Base-by-base conservation (phyloP, 2,113 vertebrate species). In the Scomber japonicus region DNA sequence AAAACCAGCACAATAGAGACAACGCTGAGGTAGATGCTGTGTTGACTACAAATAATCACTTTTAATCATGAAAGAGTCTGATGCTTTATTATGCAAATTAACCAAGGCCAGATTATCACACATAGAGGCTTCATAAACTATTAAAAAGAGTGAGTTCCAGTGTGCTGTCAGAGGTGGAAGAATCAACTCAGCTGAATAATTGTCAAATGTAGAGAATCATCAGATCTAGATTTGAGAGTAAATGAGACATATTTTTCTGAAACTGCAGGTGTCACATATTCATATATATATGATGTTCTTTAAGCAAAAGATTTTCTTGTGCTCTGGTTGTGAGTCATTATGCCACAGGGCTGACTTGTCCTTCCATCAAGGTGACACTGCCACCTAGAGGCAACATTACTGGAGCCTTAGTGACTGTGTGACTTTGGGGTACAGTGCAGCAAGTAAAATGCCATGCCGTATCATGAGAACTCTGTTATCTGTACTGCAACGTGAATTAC, bases 371-470 rank as follows among this genome's bases (percentile, higher is more conserved):
- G 53, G 45, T 51, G 55, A 89, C 78, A 2, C 85, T 89, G 90
- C 91, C 92, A 84, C 82, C 92, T 92, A 89, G 78, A 91, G 92
- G 88, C 21, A 17, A 17, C n/a, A 45, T 15, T 11, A 6, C 4
- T 17, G 13, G 24, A 24, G 15, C 69, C 54, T 40, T 17, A 11
- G 50, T 27, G 19, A 11, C 9, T 27, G n/a, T 51, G 57, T 46
- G 45, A 44, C 19, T 15, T 6, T 53, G n/a, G 7, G 44, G n/a
- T 21, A 21, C 4, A 10, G 11, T 50, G 5, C 13, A 7, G 21
- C 4, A 68, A 48, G 74, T 65, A 40, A 77, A 79, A 62, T 46
- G 35, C 14, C 30, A 54, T 7, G 3, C n/a, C n/a, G 7, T 63
- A 27, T 6, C 14, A 31, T 15, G 24, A 24, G 8, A 65, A 19